phyloP scores from a whole-genome alignment of 2,888 invertebrate genomes.

The Brenthis ino region DNA sequence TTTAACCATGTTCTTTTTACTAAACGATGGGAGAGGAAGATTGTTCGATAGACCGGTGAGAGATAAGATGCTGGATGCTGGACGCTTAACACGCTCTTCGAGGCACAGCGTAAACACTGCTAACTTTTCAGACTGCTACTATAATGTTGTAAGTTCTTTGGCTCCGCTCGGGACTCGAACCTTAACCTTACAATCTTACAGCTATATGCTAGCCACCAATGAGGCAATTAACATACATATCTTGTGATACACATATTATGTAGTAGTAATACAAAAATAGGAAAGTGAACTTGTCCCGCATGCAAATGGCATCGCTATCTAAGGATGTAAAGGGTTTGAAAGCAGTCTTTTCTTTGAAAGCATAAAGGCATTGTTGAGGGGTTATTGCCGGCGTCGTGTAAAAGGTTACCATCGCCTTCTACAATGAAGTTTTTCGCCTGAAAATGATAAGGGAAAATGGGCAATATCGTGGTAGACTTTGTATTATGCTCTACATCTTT shows the following conservation, averaged over 20 bases:
- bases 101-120: too few relatives aligned
- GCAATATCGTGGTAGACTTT: slow-evolving; percentile 12
- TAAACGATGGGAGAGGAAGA: too few relatives aligned
- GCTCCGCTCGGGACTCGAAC: too few relatives aligned
- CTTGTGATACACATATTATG: neutral
- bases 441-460: slow-evolving; percentile 29
- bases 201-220: too few relatives aligned
- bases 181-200: too few relatives aligned
- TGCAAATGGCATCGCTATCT: slow-evolving; percentile 66
- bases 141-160: too few relatives aligned
- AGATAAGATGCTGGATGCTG: too few relatives aligned
- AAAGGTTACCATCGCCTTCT: slow-evolving; percentile 54
- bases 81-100: too few relatives aligned
- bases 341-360: slow-evolving; percentile 69
- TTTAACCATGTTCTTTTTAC: too few relatives aligned
- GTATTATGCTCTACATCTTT: neutral
- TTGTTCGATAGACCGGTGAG: too few relatives aligned
- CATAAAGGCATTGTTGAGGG: slow-evolving; percentile 70
- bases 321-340: slow-evolving; percentile 69
- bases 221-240: too few relatives aligned
- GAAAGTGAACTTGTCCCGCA: slow-evolving; percentile 54
- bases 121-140: too few relatives aligned
- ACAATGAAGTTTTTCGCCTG: slow-evolving; percentile 29
- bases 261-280: neutral
- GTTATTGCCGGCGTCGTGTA: slow-evolving; percentile 61